Conservation (phyloP, 2,888 invertebrate genomes). For the Exephanes ischioxanthus region DNA sequence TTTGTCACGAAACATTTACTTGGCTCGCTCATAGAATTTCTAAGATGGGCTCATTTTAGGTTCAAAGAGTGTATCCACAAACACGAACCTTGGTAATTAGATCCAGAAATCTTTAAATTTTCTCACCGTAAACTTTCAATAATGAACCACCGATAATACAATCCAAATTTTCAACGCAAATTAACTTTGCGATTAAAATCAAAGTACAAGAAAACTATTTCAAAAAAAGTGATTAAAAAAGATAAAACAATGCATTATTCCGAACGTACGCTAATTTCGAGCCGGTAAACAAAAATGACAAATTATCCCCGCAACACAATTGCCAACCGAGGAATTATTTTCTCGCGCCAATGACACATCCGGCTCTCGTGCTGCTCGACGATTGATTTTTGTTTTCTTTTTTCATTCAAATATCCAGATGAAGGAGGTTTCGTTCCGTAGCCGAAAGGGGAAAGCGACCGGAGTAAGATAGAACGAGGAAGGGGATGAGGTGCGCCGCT, state of each 20-base stretch:
- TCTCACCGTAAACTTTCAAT: too few relatives aligned
- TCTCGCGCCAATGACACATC: neutral
- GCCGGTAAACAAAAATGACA: neutral
- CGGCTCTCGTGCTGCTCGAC: conserved; percentile 13
- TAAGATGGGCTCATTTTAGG: neutral
- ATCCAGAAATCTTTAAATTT: too few relatives aligned
- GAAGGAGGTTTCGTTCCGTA: neutral
- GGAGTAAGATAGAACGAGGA: conserved; percentile 73
- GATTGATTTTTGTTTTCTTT: conserved; percentile 8
- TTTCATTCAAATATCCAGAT: conserved; percentile 17
- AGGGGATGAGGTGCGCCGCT: conserved; percentile 68
- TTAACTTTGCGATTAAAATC: neutral
- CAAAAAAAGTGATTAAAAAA: neutral
- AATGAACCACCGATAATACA: too few relatives aligned
- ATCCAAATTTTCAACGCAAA: too few relatives aligned
- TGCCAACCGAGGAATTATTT: neutral
- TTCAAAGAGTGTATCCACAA: too few relatives aligned
- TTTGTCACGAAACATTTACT: too few relatives aligned
- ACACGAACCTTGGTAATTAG: too few relatives aligned
- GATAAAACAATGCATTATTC: neutral
- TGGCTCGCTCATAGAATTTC: neutral
- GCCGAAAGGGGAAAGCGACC: conserved; percentile 41
- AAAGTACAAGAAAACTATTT: neutral
- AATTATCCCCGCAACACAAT: neutral
- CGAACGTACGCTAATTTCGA: neutral